These are phyloP conservation scores for Hanleya hanleyi DNA, from an alignment of 2,888 invertebrate genomes.

Conservation along the genomic window DNA sequence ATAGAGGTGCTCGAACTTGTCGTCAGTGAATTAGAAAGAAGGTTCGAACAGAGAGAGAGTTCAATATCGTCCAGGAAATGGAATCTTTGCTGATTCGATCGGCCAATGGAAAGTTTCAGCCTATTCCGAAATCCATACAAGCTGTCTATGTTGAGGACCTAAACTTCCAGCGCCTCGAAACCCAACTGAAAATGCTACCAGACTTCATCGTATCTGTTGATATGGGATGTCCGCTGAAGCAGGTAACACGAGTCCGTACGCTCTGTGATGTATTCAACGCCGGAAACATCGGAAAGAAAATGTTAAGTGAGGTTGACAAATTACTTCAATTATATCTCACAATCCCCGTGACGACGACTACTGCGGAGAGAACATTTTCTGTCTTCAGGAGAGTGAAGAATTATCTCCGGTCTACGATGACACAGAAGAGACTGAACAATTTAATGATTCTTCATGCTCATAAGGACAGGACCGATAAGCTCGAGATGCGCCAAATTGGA, in stretches of 20 bases:
- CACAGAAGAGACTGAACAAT: constrained; percentile 15
- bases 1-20: constrained; percentile 20
- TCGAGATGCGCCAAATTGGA: background rate
- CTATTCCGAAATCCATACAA: constrained; percentile 13
- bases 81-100: constrained; percentile 22
- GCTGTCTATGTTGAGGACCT: constrained; percentile 17
- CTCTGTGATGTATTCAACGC: constrained; percentile 14
- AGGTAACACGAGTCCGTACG: constrained; percentile 10
- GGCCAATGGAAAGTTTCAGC: constrained; percentile 13
- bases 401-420: constrained; percentile 26
- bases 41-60: constrained; percentile 19
- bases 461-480: background rate
- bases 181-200: constrained; percentile 10
- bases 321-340: constrained; percentile 19
- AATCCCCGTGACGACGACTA: constrained; percentile 18
- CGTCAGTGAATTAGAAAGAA: constrained; percentile 9
- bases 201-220: constrained; percentile 12
- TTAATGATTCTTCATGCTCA: constrained; percentile 13
- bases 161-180: constrained; percentile 3
- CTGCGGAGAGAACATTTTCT: constrained; percentile 14
- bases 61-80: constrained; percentile 12
- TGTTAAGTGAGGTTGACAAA: constrained; percentile 9
- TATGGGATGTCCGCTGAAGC: no score
- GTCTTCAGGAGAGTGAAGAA: constrained; percentile 19
- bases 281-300: constrained; percentile 4